Percentiles rank a stretch among this genome's conserved stretches.
Evolutionary conservation across 2,113 vertebrate species (phyloP).

Genomic region (Martes martes): DNA sequence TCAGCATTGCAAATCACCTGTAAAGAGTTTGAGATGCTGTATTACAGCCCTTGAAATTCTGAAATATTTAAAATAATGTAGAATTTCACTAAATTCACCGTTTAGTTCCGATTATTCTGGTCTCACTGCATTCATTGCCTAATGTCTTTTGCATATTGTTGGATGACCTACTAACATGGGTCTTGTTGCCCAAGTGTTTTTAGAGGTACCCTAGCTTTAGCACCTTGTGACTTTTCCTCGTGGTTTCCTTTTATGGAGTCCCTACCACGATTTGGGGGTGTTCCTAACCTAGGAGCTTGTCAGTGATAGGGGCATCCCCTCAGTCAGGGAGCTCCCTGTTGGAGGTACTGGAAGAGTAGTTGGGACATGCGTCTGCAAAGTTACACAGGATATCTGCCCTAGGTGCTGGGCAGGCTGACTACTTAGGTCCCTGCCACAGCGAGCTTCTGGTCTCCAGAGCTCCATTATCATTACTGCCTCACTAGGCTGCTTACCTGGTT

Average conservation of each 20-base stretch:
- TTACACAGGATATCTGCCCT: neutral
- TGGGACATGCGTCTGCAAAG: neutral
- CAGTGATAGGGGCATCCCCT: neutral
- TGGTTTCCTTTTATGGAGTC: neutral
- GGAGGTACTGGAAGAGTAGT: neutral
- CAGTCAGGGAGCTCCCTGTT: neutral
- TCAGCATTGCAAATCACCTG: neutral
- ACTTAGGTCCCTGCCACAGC: neutral
- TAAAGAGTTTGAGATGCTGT: neutral
- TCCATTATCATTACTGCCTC: neutral
- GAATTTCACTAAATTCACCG: neutral
- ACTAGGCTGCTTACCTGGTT: neutral
- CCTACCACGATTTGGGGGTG: neutral
- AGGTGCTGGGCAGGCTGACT: neutral
- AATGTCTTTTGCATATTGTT: neutral
- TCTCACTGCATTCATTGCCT: neutral
- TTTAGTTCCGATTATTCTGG: neutral
- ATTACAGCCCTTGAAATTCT: neutral
- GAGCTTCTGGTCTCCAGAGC: neutral
- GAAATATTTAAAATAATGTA: slow-evolving; percentile 1
- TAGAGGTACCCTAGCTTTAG: neutral
- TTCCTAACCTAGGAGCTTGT: neutral
- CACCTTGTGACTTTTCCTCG: neutral
- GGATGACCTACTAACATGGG: neutral
- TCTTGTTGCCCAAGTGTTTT: neutral